A percentile compares a stretch with the other conserved stretches of the same genome.
Evolutionary conservation across 1,140 invertebrate species (phyloP).

Genomic region (Parapsyche elsis): DNA sequence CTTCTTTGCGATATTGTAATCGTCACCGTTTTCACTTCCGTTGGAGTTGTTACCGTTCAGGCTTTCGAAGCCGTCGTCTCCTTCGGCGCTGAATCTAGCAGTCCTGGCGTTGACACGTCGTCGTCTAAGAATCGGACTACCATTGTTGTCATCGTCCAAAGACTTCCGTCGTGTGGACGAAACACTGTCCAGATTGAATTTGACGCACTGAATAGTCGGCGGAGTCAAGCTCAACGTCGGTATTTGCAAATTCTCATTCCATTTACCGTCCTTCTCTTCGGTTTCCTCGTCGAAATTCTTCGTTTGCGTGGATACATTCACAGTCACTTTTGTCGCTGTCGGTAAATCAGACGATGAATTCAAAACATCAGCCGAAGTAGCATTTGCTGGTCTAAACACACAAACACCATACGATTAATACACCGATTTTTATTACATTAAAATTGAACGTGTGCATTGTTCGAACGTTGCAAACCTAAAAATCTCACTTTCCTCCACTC

Average conservation of each 20-base stretch:
- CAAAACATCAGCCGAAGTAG: background rate
- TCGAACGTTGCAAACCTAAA: background rate
- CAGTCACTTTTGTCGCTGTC: too few relatives aligned
- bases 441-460: too few relatives aligned
- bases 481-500: conserved; percentile 5
- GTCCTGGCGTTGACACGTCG: conserved; percentile 24
- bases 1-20: conserved; percentile 51
- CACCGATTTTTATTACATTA: too few relatives aligned
- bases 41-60: conserved; percentile 85
- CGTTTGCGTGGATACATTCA: conserved; percentile 44
- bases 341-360: background rate
- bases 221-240: conserved; percentile 51
- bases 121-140: conserved; percentile 15
- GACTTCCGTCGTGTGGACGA: conserved; percentile 32
- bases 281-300: background rate
- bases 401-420: background rate
- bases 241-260: conserved; percentile 39
- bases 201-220: conserved; percentile 43
- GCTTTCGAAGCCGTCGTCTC: conserved; percentile 88
- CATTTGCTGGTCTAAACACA: background rate
- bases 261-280: conserved; percentile 17
- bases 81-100: conserved; percentile 58
- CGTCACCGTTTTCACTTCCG: conserved; percentile 68
- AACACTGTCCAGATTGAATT: conserved; percentile 37
- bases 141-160: conserved; percentile 39